These are phyloP conservation scores for Caenorhabditis brenneri DNA, from an alignment of 1,140 invertebrate genomes.

Conservation along the genomic window DNA sequence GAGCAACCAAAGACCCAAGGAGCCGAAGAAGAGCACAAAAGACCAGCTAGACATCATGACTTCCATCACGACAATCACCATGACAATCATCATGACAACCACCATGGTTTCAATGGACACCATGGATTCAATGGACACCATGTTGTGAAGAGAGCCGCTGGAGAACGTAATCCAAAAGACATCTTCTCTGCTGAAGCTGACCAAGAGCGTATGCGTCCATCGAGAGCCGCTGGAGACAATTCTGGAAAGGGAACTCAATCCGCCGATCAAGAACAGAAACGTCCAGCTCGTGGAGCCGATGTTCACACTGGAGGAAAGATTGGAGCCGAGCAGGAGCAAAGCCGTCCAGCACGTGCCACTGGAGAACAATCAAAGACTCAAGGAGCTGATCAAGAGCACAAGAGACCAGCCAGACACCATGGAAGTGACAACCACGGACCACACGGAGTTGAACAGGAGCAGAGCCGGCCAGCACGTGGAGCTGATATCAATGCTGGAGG, in stretches of 20 bases:
- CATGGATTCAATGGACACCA: too few species aligned
- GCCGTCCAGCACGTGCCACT: too few species aligned
- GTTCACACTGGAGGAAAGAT: background rate
- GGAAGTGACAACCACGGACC: too few species aligned
- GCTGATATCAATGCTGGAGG: too few species aligned
- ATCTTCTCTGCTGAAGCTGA: background rate
- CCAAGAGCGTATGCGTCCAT: background rate
- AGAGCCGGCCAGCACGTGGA: too few species aligned
- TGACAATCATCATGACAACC: too few species aligned
- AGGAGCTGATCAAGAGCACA: too few species aligned
- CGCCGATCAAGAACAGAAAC: background rate
- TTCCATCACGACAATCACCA: too few species aligned
- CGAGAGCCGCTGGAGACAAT: background rate
- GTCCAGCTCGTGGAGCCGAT: background rate
- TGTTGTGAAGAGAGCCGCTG: background rate
- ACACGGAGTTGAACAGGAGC: too few species aligned
- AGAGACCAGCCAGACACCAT: too few species aligned
- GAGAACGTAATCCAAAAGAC: background rate
- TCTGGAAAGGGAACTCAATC: background rate
- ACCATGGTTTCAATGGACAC: background rate
- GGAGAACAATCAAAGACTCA: too few species aligned
- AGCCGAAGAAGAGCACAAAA: background rate
- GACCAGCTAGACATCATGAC: background rate
- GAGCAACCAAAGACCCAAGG: background rate
- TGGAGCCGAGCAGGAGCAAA: background rate